Conservation (phyloP, 2,113 vertebrate genomes). For the Varanus komodoensis region DNA sequence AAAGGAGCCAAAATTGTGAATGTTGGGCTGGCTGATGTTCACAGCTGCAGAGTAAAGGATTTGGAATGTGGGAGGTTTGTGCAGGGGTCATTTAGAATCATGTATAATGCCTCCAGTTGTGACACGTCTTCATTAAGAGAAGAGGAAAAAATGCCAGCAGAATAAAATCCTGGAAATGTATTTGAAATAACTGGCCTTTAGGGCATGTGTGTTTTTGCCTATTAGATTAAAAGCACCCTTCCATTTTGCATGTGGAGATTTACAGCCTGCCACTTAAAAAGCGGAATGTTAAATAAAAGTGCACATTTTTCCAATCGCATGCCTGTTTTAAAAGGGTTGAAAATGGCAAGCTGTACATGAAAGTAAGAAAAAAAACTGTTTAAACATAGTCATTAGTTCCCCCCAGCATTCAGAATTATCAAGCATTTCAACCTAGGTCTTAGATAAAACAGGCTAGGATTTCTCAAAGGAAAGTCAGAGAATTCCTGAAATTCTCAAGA, state of each 20-base stretch:
- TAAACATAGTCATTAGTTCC: constrained; percentile 61
- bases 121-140: constrained; percentile 62
- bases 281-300: constrained; percentile 45
- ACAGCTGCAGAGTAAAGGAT: constrained; percentile 66
- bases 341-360: constrained; percentile 43
- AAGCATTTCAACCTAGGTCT: constrained; percentile 70
- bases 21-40: constrained; percentile 70
- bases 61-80: constrained; percentile 65
- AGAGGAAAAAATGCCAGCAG: background rate
- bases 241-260: constrained; percentile 52
- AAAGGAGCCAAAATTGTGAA: constrained; percentile 40
- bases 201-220: constrained; percentile 9
- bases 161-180: constrained; percentile 34
- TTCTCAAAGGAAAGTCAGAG: constrained; percentile 76
- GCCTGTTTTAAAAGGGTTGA: constrained; percentile 49
- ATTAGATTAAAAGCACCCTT: constrained; percentile 23
- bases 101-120: constrained; percentile 36
- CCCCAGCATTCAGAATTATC: constrained; percentile 36
- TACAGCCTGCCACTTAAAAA: constrained; percentile 50
- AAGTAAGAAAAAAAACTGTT: constrained; percentile 55
- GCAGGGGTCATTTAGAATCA: constrained; percentile 51
- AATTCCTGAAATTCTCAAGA: constrained; percentile 82
- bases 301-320: constrained; percentile 50
- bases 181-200: constrained; percentile 47
- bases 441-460: constrained; percentile 75